Evolutionary conservation across 2,113 vertebrate genomes (phyloP), one percentile per base, ranked within the genome.

Genomic region (Bambusicola thoracicus): DNA sequence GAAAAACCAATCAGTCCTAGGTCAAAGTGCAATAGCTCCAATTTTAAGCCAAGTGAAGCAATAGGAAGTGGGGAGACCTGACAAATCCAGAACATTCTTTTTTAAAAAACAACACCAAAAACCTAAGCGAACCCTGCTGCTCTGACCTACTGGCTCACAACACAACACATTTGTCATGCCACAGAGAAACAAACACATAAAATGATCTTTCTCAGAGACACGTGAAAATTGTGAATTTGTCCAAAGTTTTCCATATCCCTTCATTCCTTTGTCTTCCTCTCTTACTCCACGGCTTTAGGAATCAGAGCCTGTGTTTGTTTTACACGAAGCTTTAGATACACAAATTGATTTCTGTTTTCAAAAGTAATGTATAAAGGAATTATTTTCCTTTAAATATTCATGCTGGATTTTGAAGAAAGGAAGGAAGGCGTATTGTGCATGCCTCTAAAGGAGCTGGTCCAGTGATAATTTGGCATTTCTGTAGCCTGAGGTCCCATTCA

Each of bases 1-100:
- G 89, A 92, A 89, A 94, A 96, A 69, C 80, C 78, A 93, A 95
- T 95, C 92, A 87, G 80, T 73, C 38, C 13, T 46, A 86, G 90
- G 89, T 94, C 87, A 92, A 93, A 96, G 92, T 90, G 79, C 84
- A 91, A 7, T 56, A 67, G 44, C 73, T 87, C 66, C 74, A 79
- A 18, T 95, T 95, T 95, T 81, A 92, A 94, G 73, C 78, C 77
- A 94, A 90, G 65, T 87, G 83, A 93, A 92, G 38, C 11, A 8
- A 77, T 76, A 89, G 80, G 87, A 87, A 15, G 14, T 77, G 44
- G 18, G 66, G 34, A 88, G 43, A 69, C 30, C 24, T 61, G 46
- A 84, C 48, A 92, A 77, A 89, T 69, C 32, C 36, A 78, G 65
- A 73, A 74, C 25, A 59, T 48, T 56, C 61, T 27, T 72, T 89